Evolutionary conservation across 1,140 invertebrate genomes (phyloP), one percentile per base, ranked within the genome.

Genomic region (Drosophila sulfurigaster): DNA sequence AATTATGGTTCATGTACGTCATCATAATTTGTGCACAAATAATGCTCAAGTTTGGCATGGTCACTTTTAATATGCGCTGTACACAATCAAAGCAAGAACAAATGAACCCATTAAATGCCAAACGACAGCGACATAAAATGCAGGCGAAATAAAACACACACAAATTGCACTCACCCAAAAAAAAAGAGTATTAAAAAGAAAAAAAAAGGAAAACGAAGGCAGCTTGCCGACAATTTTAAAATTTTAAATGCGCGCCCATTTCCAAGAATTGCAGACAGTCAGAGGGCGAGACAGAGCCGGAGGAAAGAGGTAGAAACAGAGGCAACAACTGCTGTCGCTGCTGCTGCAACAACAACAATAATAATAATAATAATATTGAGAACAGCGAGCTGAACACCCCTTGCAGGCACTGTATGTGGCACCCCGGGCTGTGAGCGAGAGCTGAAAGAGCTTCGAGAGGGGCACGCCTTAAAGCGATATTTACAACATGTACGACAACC

Each of bases 401-500:
- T 43, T 13, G 11, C 11, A 13, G 41, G 41, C 41, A 43, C 41
- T n/a, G 41, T 38, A 8, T 43, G n/a, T 13, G 41, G 41, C 41
- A 41, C 38, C 11, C 38, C 10, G 11, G 8, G 35, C 35, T 35
- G 8, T 35, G 20, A 35, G 35, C 8, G 6, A 35, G 46, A 69
- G 57, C 28, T 60, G 41, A 25, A 25, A 25, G 20, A 25, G 63
- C 13, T 60, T 25, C 20, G 2, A 38, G 43, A 16, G 35, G 65
- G 69, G 59, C 78, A 80, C 78, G 83, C 83, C 85, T 80, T 83
- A 72, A 87, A 83, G 78, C 80, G 83, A 87, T 85, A 87, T 80
- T 87, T 87, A 87, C 83, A 87, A 64, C 83, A 75, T 87, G 83
- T 87, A 87, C 82, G 79, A 87, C 83, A 87, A 88, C 80, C 82